A percentile compares a stretch with the other conserved stretches of the same genome.
phyloP scores from a whole-genome alignment of 2,888 invertebrate species.

The Seladonia tumulorum region DNA sequence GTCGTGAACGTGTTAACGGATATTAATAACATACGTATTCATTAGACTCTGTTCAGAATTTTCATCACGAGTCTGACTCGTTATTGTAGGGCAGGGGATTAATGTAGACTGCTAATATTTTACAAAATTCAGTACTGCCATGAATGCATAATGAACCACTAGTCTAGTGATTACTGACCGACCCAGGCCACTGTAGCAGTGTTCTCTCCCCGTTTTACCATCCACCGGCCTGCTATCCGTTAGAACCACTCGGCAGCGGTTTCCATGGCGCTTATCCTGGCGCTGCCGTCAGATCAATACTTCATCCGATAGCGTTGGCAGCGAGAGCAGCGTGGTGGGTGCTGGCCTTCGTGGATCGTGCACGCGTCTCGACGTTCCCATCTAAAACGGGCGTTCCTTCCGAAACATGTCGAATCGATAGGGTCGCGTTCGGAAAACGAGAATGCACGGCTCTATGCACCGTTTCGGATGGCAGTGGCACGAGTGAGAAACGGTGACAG shows the following conservation, averaged over 20 bases:
- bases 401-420: slow-evolving; percentile 38
- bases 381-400: slow-evolving; percentile 1
- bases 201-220: slow-evolving; percentile 27
- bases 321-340: slow-evolving; percentile 25
- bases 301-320: slow-evolving; percentile 55
- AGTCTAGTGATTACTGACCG: background rate
- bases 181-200: background rate
- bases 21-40: too few relatives aligned
- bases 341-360: slow-evolving; percentile 20
- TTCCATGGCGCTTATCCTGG: slow-evolving; percentile 56
- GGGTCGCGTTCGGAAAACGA: background rate
- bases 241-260: slow-evolving; percentile 17
- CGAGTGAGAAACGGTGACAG: slow-evolving; percentile 13
- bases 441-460: slow-evolving; percentile 1
- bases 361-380: slow-evolving; percentile 6
- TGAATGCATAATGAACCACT: background rate
- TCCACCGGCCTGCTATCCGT: background rate
- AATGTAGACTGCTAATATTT: too few relatives aligned
- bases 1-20: too few relatives aligned
- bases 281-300: slow-evolving; percentile 62
- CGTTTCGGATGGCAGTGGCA: background rate
- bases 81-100: too few relatives aligned
- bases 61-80: too few relatives aligned
- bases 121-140: background rate
- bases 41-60: too few relatives aligned